Base-by-base conservation (phyloP, 2,113 vertebrate species). In the Psephotus haematonotus region DNA sequence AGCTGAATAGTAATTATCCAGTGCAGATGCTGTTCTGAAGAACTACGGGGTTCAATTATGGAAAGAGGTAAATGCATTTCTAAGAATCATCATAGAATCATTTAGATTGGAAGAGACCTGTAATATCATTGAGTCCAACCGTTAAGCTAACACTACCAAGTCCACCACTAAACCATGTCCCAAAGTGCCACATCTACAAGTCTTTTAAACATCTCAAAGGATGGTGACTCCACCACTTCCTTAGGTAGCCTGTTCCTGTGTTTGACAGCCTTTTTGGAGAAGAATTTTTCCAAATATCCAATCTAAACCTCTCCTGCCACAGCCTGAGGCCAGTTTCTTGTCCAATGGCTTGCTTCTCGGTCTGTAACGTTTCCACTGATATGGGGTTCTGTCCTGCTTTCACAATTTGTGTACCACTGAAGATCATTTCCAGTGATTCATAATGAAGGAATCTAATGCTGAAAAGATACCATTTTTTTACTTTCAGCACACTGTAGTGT, bases 291-390 rank as follows among this genome's bases (percentile, higher is more conserved):
- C 62, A 47, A 28, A 67, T 47, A 67, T 7, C 50, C 46, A 67
- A 3, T 49, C 29, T 57, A 25, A 94, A 62, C 50, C 46, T 86
- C 28, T 59, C 15, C 19, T 52, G n/a, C 13, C 1, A 2, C 37
- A 80, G 39, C 69, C 62, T 39, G 59, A 84, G 33, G 74, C 19
- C 1, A 0, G 78, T 90, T 70, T 85, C 55, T 74, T 4, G 1
- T 60, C 44, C 44, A 50, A 0, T 69, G 10, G 0, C 15, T 72
- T 78, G 14, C 23, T 57, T 1, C 17, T 46, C 37, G 19, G 2
- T 46, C 22, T 37, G 1, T 16, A 76, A n/a, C 31, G 5, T 72
- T 75, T 50, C 71, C 39, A 5, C n/a, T 74, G 70, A 52, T 82
- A 12, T 24, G 8, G 35, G 33, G 33, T 85, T 91, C 67, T 81